These are phyloP conservation scores for Coelogynopora nodosa DNA, from an alignment of 2,888 invertebrate genomes.

Conservation along the genomic window DNA sequence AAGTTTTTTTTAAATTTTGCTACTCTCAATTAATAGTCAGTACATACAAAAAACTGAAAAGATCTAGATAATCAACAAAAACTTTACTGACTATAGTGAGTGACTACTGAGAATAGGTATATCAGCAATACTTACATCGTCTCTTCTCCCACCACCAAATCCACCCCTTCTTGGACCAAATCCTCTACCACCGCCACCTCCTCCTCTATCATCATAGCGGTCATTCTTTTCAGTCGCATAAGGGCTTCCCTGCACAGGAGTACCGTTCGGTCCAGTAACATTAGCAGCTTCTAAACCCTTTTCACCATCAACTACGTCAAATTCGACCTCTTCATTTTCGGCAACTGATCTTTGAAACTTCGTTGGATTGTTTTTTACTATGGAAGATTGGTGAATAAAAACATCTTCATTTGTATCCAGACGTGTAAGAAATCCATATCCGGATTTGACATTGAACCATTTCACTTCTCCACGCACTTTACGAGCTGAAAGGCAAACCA, in stretches of 20 bases:
- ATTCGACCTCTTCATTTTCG: slow-evolving; percentile 94
- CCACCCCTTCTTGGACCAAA: background rate
- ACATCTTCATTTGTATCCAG: slow-evolving; percentile 99
- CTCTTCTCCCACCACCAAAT: background rate
- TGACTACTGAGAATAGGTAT: too few species aligned
- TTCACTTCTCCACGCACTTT: slow-evolving; percentile 91
- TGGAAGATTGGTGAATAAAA: slow-evolving; percentile 97
- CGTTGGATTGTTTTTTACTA: slow-evolving; percentile 93
- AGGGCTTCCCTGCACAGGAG: slow-evolving; percentile 87
- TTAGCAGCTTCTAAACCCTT: slow-evolving; percentile 91
- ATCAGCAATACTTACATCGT: slow-evolving; percentile 6
- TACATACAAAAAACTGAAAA: too few species aligned
- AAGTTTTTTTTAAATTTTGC: too few species aligned
- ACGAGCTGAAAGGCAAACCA: background rate
- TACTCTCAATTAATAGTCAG: too few species aligned
- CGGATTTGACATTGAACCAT: slow-evolving; percentile 71
- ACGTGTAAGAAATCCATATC: slow-evolving; percentile 97
- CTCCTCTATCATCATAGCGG: slow-evolving; percentile 48
- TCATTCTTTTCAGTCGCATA: slow-evolving; percentile 68
- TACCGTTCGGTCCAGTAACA: slow-evolving; percentile 90
- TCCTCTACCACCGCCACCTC: slow-evolving; percentile 52
- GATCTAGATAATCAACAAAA: too few species aligned
- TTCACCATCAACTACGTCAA: slow-evolving; percentile 95
- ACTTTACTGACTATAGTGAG: too few species aligned
- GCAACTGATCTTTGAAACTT: slow-evolving; percentile 97